Evolutionary conservation across 2,113 vertebrate genomes (phyloP).

Genomic region (Greenwoodochromis staneri): DNA sequence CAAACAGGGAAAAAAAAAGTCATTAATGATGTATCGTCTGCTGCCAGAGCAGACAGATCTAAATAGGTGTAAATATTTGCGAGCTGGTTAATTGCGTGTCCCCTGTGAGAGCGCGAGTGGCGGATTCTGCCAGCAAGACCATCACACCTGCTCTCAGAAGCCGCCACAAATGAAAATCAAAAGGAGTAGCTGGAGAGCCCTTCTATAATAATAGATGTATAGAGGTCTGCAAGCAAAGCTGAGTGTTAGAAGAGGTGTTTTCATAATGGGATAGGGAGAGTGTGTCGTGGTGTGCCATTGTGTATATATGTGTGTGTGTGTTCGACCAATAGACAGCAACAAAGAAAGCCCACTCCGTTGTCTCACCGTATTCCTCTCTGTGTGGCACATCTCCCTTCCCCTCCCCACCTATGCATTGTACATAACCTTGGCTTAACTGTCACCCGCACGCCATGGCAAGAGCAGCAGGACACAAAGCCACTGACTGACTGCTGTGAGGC

Average conservation of each 20-base stretch:
- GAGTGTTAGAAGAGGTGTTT: conserved; percentile 23
- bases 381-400: background rate
- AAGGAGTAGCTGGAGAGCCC: conserved; percentile 16
- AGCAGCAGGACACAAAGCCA: conserved; percentile 10
- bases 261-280: conserved; percentile 3
- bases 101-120: background rate
- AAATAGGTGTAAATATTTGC: background rate
- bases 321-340: background rate
- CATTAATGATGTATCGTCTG: conserved; percentile 1
- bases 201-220: conserved; percentile 27
- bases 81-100: conserved; percentile 4
- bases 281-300: background rate
- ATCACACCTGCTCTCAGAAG: background rate
- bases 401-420: background rate
- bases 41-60: background rate
- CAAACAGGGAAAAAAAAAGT: background rate
- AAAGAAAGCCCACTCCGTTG: background rate
- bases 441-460: background rate
- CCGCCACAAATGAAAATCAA: background rate
- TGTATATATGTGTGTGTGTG: background rate
- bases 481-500: conserved; percentile 3
- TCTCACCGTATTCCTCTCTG: background rate
- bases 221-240: background rate
- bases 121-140: background rate
- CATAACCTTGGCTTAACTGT: background rate